Evolutionary conservation across 2,113 vertebrate species (phyloP), one percentile per base, ranked within the genome.

Genomic region (Falcunculus frontatus): DNA sequence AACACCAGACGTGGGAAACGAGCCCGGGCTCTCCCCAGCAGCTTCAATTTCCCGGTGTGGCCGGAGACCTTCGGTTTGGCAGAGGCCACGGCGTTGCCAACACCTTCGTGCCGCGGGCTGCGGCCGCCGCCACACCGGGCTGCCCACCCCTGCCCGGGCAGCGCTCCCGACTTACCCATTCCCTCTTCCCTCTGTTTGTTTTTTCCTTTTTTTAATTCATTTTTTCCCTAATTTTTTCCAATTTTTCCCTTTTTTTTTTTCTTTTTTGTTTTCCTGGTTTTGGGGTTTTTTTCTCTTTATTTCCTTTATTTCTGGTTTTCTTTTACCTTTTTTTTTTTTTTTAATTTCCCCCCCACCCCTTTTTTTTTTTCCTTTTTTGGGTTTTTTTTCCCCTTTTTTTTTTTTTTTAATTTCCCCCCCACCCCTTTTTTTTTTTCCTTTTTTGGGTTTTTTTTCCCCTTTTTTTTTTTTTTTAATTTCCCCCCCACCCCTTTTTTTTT

Each of bases 171-270:
- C 27, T 10, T 1, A 44, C 57, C 69, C 52, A 9, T 2, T 25
- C 8, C 8, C n/a, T 20, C 56, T 33, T 17, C 44, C 6, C 4
- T 19, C 9, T 6, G 3, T 1, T n/a, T 22, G 6, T 3, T 32
- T n/a, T 9, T 5, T 27, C 1, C 5, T 2, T 10, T 3, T 13
- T 13, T 0, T 13, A 6, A 25, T 21, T 16, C 0, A 0, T 5
- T 15, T 29, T n/a, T 1, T 1, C 1, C 3, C 13, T 7, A 9
- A 2, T 0, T 1, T 10, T 19, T 9, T 5, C 7, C 4, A 1
- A 26, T 52, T 10, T 4, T 1, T 3, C 6, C 5, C 5, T 7
- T 1, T 30, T 32, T 39, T 7, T 14, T 8, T 6, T 13, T 20
- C 10, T 1, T 39, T 52, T 23, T 35, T 26, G 3, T 26, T 32